Percentiles rank a stretch among this genome's conserved stretches.
phyloP scores from a whole-genome alignment of 2,888 invertebrate species.

The Athripsodes cinereus region DNA sequence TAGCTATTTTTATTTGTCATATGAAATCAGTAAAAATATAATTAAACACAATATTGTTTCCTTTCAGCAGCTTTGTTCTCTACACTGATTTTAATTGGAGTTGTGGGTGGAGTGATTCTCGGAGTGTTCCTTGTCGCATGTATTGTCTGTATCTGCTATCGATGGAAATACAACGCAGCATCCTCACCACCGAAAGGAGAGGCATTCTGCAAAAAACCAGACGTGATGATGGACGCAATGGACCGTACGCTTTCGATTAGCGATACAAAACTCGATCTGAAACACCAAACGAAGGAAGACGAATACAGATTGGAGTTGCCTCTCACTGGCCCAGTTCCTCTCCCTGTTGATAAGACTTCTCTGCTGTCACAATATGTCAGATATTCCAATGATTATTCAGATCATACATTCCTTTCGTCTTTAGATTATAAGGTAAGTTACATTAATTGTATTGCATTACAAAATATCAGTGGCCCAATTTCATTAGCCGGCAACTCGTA shows the following conservation, averaged over 20 bases:
- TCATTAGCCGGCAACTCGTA: too few species aligned
- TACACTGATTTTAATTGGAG: conserved; percentile 52
- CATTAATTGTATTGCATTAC: too few species aligned
- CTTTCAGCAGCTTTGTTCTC: conserved; percentile 67
- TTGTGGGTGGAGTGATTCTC: conserved; percentile 5
- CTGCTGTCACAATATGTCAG: conserved; percentile 41
- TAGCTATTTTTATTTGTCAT: too few species aligned
- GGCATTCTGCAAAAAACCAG: conserved; percentile 46
- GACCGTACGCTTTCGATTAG: conserved; percentile 90
- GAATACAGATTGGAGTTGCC: conserved; percentile 60
- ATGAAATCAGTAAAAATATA: too few species aligned
- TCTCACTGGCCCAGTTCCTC: conserved; percentile 70
- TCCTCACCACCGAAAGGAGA: neutral
- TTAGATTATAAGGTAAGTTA: conserved; percentile 50
- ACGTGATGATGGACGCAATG: conserved; percentile 40
- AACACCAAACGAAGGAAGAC: conserved; percentile 65
- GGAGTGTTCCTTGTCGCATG: neutral
- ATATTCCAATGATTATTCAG: conserved; percentile 72
- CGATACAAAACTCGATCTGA: conserved; percentile 82
- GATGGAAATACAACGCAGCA: conserved; percentile 33
- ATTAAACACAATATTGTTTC: too few species aligned
- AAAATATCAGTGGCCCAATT: too few species aligned
- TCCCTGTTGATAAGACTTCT: conserved; percentile 60
- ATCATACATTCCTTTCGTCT: conserved; percentile 73
- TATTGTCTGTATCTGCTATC: neutral